Conservation (phyloP, 2,113 vertebrate genomes). For the Dunckerocampus dactyliophorus region DNA sequence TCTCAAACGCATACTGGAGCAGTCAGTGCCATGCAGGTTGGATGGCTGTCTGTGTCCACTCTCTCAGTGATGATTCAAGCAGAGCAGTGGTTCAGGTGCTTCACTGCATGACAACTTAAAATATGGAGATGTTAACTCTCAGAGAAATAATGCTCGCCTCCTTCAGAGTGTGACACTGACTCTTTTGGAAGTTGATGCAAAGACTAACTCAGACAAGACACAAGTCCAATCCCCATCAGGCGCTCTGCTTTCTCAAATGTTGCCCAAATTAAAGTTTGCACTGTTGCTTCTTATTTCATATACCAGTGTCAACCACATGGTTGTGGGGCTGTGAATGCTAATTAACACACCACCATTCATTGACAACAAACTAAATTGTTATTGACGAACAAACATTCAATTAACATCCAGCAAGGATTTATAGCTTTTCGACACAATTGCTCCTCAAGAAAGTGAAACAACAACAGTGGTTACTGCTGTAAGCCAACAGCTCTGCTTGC, state of each 20-base stretch:
- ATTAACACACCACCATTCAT: background rate
- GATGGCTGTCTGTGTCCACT: background rate
- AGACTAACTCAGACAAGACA: too few species aligned
- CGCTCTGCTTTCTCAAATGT: too few species aligned
- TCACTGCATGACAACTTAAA: background rate
- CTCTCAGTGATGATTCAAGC: too few species aligned
- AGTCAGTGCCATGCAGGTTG: conserved; percentile 1
- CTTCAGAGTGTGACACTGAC: conserved; percentile 4
- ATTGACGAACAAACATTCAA: background rate
- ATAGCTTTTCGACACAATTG: background rate
- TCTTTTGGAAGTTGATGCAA: too few species aligned
- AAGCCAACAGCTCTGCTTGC: too few species aligned
- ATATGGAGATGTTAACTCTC: background rate
- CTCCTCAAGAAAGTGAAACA: too few species aligned
- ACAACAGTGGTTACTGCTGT: too few species aligned
- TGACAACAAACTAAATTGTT: background rate
- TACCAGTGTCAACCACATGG: too few species aligned
- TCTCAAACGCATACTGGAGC: background rate
- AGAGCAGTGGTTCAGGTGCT: conserved; percentile 3
- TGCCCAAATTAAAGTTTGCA: too few species aligned
- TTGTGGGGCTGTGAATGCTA: background rate
- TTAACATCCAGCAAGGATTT: background rate
- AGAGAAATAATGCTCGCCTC: background rate
- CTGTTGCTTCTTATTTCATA: too few species aligned
- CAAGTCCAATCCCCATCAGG: too few species aligned